Percentiles rank a stretch among this genome's conserved stretches.
These are phyloP conservation scores for Cephus pulcher DNA, from an alignment of 2,888 invertebrate species.

Conservation along the genomic window DNA sequence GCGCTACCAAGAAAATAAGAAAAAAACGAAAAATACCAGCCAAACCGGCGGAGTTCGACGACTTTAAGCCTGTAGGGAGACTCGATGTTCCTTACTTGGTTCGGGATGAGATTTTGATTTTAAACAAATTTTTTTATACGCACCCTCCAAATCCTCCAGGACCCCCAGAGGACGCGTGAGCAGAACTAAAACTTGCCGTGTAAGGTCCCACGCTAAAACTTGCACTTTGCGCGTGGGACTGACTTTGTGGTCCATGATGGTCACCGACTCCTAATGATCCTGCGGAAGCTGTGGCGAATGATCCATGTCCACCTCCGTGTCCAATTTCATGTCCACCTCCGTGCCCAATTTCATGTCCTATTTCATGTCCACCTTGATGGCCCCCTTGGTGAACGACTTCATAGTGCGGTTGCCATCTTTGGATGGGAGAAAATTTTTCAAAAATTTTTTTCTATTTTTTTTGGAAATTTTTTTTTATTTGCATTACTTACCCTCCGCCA, in stretches of 20 bases:
- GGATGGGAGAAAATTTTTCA: neutral
- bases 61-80: neutral
- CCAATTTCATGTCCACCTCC: slow-evolving; percentile 2
- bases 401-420: neutral
- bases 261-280: slow-evolving; percentile 37
- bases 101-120: neutral
- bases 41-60: neutral
- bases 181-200: slow-evolving; percentile 49
- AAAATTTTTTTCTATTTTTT: neutral
- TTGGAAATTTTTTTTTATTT: neutral
- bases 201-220: slow-evolving; percentile 54
- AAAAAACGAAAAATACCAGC: neutral
- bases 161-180: slow-evolving; percentile 39
- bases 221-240: slow-evolving; percentile 51
- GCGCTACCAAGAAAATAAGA: neutral
- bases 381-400: neutral
- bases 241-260: slow-evolving; percentile 33
- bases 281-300: slow-evolving; percentile 49
- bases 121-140: slow-evolving; percentile 21
- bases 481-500: slow-evolving; percentile 31
- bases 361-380: neutral
- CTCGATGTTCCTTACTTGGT: neutral
- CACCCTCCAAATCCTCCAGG: slow-evolving; percentile 13
- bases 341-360: slow-evolving; percentile 13
- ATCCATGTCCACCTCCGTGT: slow-evolving; percentile 29